Base-by-base conservation (phyloP, 2,888 invertebrate genomes). In the Drosophila atroscutellata region DNA sequence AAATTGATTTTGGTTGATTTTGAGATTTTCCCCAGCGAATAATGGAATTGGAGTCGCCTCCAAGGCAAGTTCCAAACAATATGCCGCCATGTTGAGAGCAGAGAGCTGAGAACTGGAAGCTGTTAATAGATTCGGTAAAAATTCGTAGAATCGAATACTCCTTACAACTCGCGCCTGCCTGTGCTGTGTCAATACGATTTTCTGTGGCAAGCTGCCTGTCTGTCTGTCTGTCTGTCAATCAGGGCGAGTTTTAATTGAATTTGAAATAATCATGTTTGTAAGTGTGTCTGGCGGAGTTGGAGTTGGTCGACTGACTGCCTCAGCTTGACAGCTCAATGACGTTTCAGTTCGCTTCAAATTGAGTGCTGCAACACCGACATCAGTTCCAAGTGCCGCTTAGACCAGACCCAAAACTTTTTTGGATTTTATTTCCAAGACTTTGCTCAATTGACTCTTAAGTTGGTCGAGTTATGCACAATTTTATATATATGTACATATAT, bases 151-250 rank as follows among this genome's bases (percentile, higher is more conserved):
- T 9, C 47, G 34, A 15, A 58, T 65, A 75, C 76, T 80, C 62
- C 71, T 62, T 64, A 5, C 63, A 26, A 20, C 24, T 5, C 39
- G 37, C 26, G 67, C 32, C 75, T 59, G 69, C 32, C 20, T 20
- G 54, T 7, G 39, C 36, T 20, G 34, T 54, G 78, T 77, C 73
- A 77, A 68, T 61, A 51, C 20, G 39, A 36, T 24, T 15, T 24
- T 34, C 3, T 9, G 39, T 52, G 74, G 54, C 74, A 59, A 63
- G 54, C 37, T 54, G 52, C 61, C 67, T 82, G 88, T 78, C 67
- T 82, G 88, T 78, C 67, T 82, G 88, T 78, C 67, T 82, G 88
- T 78, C 86, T 86, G 86, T 89, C 86, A 86, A 87, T 89, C 90
- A 87, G 34, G 73, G 67, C 70, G 66, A 62, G 67, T 67, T 82